These are phyloP conservation scores for Thrips palmi DNA, from an alignment of 1,140 invertebrate species.

Conservation along the genomic window DNA sequence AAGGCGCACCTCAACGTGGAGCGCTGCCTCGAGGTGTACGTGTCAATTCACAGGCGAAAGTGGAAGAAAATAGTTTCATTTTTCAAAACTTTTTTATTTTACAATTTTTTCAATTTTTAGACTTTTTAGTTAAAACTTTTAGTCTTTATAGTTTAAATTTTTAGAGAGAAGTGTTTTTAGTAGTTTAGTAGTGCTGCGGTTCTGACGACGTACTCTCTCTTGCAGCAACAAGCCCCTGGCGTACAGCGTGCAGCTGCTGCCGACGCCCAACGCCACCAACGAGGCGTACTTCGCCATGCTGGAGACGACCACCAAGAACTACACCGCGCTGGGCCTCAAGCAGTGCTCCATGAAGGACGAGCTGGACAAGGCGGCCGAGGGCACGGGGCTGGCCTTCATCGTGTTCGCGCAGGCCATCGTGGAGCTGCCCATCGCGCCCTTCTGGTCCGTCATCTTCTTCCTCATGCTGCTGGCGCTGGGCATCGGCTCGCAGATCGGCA, in stretches of 20 bases:
- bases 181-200: neutral
- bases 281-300: too few species aligned
- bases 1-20: slow-evolving; percentile 67
- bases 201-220: slow-evolving; percentile 1
- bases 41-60: slow-evolving; percentile 13
- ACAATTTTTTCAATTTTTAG: neutral
- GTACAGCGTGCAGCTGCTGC: too few species aligned
- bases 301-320: too few species aligned
- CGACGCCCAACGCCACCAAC: too few species aligned
- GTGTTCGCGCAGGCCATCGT: slow-evolving; percentile 85
- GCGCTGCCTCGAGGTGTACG: slow-evolving; percentile 54
- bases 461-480: slow-evolving; percentile 78
- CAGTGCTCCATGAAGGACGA: neutral
- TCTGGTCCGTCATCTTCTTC: slow-evolving; percentile 88
- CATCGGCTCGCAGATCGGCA: slow-evolving; percentile 79
- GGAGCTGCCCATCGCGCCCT: slow-evolving; percentile 70
- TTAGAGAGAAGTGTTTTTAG: neutral
- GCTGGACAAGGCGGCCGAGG: slow-evolving; percentile 58
- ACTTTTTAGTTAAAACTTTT: neutral
- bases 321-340: too few species aligned
- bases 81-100: neutral
- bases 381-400: slow-evolving; percentile 80
- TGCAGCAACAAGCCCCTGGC: too few species aligned
- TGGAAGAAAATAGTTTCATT: neutral
- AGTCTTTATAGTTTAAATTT: neutral